These are phyloP conservation scores for Zygothrica quintamaculata DNA, from an alignment of 2,888 invertebrate genomes.

Conservation along the genomic window DNA sequence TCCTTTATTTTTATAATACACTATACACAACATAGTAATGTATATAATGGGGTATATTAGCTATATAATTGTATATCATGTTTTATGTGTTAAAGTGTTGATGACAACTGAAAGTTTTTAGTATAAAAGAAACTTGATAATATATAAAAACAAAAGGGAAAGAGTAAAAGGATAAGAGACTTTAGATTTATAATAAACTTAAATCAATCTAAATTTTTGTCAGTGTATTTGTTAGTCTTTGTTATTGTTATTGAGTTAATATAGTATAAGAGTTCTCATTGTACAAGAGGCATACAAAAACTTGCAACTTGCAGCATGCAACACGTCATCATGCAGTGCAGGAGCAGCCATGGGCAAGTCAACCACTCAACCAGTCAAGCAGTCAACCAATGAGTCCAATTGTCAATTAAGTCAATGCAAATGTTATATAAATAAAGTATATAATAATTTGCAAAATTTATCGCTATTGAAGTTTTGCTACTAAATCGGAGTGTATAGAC, in stretches of 20 bases:
- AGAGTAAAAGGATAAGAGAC: too few species aligned
- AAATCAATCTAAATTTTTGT: too few species aligned
- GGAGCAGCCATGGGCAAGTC: conserved; percentile 45
- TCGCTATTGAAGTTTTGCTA: conserved; percentile 24
- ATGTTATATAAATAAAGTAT: conserved; percentile 61
- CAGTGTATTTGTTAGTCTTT: conserved; percentile 21
- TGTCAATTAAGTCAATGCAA: conserved; percentile 72
- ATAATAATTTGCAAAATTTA: conserved; percentile 49
- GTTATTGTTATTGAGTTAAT: conserved; percentile 11
- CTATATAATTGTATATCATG: too few species aligned
- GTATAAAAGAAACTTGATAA: background rate
- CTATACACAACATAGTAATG: conserved; percentile 30
- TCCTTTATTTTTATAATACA: conserved; percentile 51
- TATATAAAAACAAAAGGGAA: background rate
- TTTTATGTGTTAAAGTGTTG: too few species aligned
- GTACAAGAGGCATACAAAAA: conserved; percentile 3
- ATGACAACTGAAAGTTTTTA: too few species aligned
- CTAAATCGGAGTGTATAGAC: conserved; percentile 26
- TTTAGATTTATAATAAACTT: too few species aligned
- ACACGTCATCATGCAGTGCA: conserved; percentile 62
- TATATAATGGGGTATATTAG: conserved; percentile 17
- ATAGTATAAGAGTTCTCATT: conserved; percentile 20
- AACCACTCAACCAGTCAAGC: conserved; percentile 3
- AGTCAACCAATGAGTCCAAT: conserved; percentile 30
- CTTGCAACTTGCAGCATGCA: conserved; percentile 51